These are phyloP conservation scores for Meta bourneti DNA, from an alignment of 2,888 invertebrate genomes.

Conservation along the genomic window DNA sequence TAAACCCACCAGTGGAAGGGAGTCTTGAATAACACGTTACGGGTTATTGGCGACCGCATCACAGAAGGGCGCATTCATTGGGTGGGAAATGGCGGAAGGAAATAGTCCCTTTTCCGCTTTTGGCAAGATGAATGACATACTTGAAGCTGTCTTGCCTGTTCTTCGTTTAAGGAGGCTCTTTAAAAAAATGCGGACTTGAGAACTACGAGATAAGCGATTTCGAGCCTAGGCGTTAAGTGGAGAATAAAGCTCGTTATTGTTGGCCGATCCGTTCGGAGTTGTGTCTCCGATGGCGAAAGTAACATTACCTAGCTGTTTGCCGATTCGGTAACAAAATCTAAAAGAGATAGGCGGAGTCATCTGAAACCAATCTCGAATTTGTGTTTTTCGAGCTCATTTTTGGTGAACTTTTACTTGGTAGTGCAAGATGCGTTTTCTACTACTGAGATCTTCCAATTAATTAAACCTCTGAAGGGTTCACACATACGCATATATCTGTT, in stretches of 20 bases:
- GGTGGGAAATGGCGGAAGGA: conserved; percentile 61
- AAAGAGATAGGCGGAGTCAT: too few species aligned
- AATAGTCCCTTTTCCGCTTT: conserved; percentile 51
- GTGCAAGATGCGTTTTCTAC: too few species aligned
- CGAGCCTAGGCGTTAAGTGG: conserved; percentile 26
- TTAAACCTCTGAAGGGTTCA: too few species aligned
- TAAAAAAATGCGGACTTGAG: neutral
- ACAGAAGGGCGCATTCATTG: conserved; percentile 48
- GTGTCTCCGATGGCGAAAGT: too few species aligned
- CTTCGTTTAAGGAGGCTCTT: conserved; percentile 25
- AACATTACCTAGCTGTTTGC: too few species aligned
- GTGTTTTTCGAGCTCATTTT: too few species aligned
- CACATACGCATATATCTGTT: too few species aligned
- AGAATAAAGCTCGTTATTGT: conserved; percentile 32
- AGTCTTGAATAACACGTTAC: conserved; percentile 69
- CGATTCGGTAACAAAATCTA: too few species aligned
- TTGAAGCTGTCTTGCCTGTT: conserved; percentile 57
- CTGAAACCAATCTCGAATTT: too few species aligned
- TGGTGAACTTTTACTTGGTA: too few species aligned
- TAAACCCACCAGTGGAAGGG: conserved; percentile 1
- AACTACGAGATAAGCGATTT: conserved; percentile 10
- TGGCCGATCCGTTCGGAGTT: neutral
- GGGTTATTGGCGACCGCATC: conserved; percentile 71
- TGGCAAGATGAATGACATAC: conserved; percentile 59
- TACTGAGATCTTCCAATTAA: too few species aligned